Evolutionary conservation across 2,797 vertebrate species (phyloP).

Genomic region (Anguilla obscura): DNA sequence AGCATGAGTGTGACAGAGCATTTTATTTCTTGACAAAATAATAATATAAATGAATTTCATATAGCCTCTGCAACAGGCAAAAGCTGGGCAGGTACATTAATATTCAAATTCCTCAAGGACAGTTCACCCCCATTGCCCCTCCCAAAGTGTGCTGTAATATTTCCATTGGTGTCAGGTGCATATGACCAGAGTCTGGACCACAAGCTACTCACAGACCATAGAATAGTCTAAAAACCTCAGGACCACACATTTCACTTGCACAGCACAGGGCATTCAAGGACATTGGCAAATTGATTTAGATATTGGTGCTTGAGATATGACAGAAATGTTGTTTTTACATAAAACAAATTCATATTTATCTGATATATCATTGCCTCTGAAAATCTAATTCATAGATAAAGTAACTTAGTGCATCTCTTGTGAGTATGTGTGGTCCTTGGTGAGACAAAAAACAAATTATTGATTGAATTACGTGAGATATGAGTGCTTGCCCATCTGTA

Average conservation of each 20-base stretch:
- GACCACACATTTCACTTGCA: not conserved
- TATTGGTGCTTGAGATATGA: not conserved
- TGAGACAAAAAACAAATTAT: not conserved
- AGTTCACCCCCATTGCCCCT: not conserved
- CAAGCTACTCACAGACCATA: not conserved
- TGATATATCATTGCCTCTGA: not conserved
- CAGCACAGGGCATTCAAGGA: not conserved
- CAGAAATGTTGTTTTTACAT: constrained; percentile 1
- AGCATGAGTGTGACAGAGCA: too few species aligned
- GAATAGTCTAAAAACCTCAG: not conserved
- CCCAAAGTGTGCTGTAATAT: not conserved
- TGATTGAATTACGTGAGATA: not conserved
- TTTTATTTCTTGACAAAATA: too few species aligned
- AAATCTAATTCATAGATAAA: too few species aligned
- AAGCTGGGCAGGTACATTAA: not conserved
- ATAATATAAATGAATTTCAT: not conserved
- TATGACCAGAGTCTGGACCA: not conserved
- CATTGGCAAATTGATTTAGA: too few species aligned
- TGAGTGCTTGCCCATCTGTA: not conserved
- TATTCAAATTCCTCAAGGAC: not conserved
- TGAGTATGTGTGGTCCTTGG: not conserved
- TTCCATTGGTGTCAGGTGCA: too few species aligned
- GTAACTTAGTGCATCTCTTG: not conserved
- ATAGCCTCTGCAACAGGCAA: not conserved
- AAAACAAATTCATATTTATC: not conserved